These are phyloP conservation scores for Mylabris sibirica DNA, from an alignment of 2,888 invertebrate genomes.

Conservation along the genomic window DNA sequence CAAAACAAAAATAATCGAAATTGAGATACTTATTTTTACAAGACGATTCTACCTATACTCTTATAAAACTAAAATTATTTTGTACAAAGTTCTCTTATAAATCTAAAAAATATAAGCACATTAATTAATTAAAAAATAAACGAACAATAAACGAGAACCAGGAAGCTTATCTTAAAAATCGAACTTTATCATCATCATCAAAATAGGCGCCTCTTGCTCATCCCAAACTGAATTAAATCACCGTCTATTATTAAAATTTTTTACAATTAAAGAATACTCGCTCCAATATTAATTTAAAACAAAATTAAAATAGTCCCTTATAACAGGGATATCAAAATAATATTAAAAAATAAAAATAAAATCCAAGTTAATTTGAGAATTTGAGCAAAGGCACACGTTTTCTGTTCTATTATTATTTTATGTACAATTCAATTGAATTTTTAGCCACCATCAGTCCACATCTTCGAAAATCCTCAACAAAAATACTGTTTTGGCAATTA, in stretches of 20 bases:
- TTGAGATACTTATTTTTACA: conserved; percentile 21
- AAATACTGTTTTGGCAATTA: conserved; percentile 10
- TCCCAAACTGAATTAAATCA: background rate
- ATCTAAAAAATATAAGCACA: conserved; percentile 37
- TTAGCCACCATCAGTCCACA: conserved; percentile 3
- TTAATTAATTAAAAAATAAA: conserved; percentile 34
- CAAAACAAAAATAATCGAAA: too few relatives aligned
- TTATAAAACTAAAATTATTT: conserved; percentile 48
- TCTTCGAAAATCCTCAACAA: background rate
- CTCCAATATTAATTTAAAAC: background rate
- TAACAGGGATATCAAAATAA: background rate
- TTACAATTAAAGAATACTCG: background rate
- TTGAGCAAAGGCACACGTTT: conserved; percentile 3
- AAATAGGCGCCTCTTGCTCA: conserved; percentile 1
- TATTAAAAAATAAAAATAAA: background rate
- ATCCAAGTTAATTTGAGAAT: background rate
- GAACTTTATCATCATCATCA: background rate
- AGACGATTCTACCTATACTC: conserved; percentile 21
- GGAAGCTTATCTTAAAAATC: conserved; percentile 29
- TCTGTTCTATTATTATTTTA: background rate
- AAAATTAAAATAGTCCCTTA: background rate
- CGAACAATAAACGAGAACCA: background rate
- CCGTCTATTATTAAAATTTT: background rate
- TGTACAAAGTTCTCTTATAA: conserved; percentile 51
- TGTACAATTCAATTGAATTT: background rate